Evolutionary conservation across 2,797 vertebrate genomes (phyloP), one percentile per base, ranked within the genome.

Genomic region (Botia kubotai): DNA sequence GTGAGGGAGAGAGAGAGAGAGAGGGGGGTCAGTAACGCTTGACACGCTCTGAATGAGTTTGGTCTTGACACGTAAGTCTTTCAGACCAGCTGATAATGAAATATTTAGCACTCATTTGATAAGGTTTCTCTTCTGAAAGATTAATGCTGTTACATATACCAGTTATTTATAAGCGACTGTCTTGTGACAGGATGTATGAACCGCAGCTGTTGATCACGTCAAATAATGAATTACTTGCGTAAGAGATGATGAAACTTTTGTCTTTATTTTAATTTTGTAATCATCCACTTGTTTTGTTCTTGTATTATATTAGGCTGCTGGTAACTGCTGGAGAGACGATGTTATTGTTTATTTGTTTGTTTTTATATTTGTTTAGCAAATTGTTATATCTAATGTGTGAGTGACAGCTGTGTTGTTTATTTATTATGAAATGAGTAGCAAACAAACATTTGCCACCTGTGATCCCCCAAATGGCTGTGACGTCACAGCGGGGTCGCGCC

Each of bases 51-150:
- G n/a, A n/a, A n/a, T n/a, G 29, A 46, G 14, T 17, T 29, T 58
- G 65, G 58, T 13, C 58, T 16, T 26, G 12, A 62, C 58, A 68
- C 50, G 14, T 55, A 55, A 65, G 16, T 72, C 52, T 21, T 57
- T 74, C 50, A 63, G 7, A 71, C 67, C 39, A 21, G 29, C 6
- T 26, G 77, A 58, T 17, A 48, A 62, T 83, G 72, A 83, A 84
- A 86, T 58, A 81, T 85, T 79, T 72, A 86, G 46, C 46, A 79
- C 43, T 53, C 21, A 46, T 60, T 46, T 85, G 75, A 81, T 73
- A 83, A 69, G 53, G 48, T 48, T 76, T 81, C 23, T 70, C 23
- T n/a, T 8, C 71, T 83, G 71, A 86, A 86, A 86, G 66, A 78
- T 81, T 83, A 36, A 86, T 83, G 83, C 12, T 10, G 73, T 72